Base-by-base conservation (phyloP, 2,888 invertebrate species). In the Phorcus lineatus region DNA sequence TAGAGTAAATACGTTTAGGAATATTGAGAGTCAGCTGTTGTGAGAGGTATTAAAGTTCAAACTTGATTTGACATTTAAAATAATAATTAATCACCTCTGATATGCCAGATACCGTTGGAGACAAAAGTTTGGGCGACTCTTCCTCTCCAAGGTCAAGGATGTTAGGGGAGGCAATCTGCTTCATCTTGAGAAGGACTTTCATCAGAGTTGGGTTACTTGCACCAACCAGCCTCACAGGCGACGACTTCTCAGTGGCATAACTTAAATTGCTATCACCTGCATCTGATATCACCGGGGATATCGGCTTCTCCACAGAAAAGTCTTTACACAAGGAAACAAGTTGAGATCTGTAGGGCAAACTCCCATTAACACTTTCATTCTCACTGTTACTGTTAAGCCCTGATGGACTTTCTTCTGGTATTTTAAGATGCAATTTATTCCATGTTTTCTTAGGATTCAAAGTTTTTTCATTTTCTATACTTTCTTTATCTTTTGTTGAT, bases 51-150 rank as follows among this genome's bases (percentile, higher is more conserved):
- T n/a, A n/a, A n/a, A n/a, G n/a, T n/a, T n/a, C n/a, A n/a, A n/a
- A n/a, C n/a, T n/a, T n/a, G n/a, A n/a, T n/a, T n/a, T n/a, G n/a
- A n/a, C n/a, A n/a, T n/a, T n/a, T n/a, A n/a, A n/a, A n/a, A 47
- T 6, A 13, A 47, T 47, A 1, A 47, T 11, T 4, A 47, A 11
- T n/a, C 16, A 88, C 88, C 85, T 85, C 84, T 76, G 85, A 86
- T 16, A 88, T 83, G 52, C 87, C 88, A 66, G 87, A 88, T 22
- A 88, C 79, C 28, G 86, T 85, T 22, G 88, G 88, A 53, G 88
- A 88, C 16, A 86, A 78, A 4, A 87, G 78, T 40, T 83, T 81
- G 19, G 85, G 84, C n/a, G 87, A 86, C 17, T 80, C 80, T 22
- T 52, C 76, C 40, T 57, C 74, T 55, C 67, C 75, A 11, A 54